Base-by-base conservation (phyloP, 1,140 invertebrate species). In the Odontomachus brunneus region DNA sequence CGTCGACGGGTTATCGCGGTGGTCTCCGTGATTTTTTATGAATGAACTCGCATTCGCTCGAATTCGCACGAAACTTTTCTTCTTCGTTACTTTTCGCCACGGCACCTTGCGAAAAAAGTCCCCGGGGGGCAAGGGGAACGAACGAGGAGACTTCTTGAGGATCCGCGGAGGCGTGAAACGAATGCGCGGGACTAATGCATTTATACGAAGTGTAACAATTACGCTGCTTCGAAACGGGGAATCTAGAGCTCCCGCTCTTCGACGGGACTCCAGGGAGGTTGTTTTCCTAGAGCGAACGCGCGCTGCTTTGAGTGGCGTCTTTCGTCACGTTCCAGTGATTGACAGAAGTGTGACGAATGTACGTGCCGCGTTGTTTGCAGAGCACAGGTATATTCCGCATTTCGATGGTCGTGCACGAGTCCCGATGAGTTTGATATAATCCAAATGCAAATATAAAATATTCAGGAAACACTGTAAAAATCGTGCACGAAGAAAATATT, bases 151-250 rank as follows among this genome's bases (percentile, higher is more conserved):
- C 67, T 90, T 88, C 82, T 83, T 83, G 85, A 86, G 84, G 78
- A 89, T 82, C 87, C 84, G 85, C 33, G 73, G 82, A 82, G 90
- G 88, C 91, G 91, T 91, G 91, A 93, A 93, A 93, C 89, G 91
- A 92, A 93, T 93, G 91, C 92, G 81, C 84, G 75, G 66, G 72
- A 85, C 91, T 92, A 92, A 94, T 93, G 91, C 92, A 93, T 93
- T 94, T 94, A 93, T 92, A 94, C 91, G 91, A 93, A 92, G 93
- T 92, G 93, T 91, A 90, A 93, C 92, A 93, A 93, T 94, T 93
- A 93, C 90, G 85, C 83, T 49, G 66, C 82, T 88, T 44, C 78
- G 78, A 84, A 65, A 44, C 29, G 76, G 55, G 57, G 53, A 44
- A 33, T 44, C 53, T 62, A 53, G 38, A 73, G 49, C 65, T 55